Conservation (phyloP, 2,888 invertebrate species). For the Erpobdella octoculata region DNA sequence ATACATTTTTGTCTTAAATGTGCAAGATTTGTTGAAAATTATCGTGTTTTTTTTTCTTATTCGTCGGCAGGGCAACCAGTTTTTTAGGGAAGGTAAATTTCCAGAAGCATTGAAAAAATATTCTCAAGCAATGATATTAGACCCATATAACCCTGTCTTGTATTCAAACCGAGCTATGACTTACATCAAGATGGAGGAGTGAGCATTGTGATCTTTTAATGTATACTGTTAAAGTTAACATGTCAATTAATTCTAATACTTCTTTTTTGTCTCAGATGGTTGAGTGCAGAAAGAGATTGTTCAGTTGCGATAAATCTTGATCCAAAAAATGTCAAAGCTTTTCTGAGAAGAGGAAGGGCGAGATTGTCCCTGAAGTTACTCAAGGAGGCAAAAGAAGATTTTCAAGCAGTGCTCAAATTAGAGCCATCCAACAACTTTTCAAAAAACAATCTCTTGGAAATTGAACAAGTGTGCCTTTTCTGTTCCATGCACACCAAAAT, state of each 20-base stretch:
- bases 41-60: no score
- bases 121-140: slow-evolving; percentile 48
- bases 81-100: slow-evolving; percentile 48
- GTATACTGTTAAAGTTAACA: not conserved
- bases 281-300: slow-evolving; percentile 53
- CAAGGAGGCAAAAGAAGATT: slow-evolving; percentile 66
- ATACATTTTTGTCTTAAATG: no score
- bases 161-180: slow-evolving; percentile 83
- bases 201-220: slow-evolving; percentile 32
- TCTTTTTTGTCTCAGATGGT: slow-evolving; percentile 45
- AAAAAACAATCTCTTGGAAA: not conserved
- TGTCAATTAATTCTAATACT: not conserved
- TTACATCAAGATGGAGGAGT: slow-evolving; percentile 66
- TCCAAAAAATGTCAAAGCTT: slow-evolving; percentile 52
- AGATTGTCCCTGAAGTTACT: slow-evolving; percentile 65
- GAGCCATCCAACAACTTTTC: slow-evolving; percentile 66
- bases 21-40: no score
- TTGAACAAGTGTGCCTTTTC: not conserved
- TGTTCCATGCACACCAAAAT: no score
- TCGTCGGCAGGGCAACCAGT: slow-evolving; percentile 50
- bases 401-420: slow-evolving; percentile 63
- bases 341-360: slow-evolving; percentile 48
- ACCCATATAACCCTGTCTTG: slow-evolving; percentile 60
- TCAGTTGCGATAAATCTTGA: slow-evolving; percentile 50
- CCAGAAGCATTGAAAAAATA: slow-evolving; percentile 52